Base-by-base conservation (phyloP, 2,113 vertebrate genomes). In the Sula dactylatra region DNA sequence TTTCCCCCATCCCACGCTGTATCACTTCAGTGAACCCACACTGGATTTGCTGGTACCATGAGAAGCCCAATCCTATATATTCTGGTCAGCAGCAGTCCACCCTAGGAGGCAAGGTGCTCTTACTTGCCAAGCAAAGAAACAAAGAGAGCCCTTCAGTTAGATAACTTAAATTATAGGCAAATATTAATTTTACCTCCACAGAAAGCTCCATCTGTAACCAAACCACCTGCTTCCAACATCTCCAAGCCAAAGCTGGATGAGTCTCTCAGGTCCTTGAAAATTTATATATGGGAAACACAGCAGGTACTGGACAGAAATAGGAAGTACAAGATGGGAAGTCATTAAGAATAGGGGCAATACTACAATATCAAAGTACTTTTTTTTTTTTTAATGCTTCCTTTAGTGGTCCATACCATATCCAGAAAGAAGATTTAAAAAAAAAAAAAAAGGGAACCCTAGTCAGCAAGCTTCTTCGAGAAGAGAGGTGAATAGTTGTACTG, bases 11-110 rank as follows among this genome's bases (percentile, higher is more conserved):
- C 27, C 44, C 45, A 19, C 2, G 1, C 27, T 18, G 10, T 9
- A 4, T 42, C 47, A 4, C 84, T 44, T 27, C 10, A 13, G 9
- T 24, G 26, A 62, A 50, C 17, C 27, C 47, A 34, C 16, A 13
- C 10, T 12, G 22, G 18, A 55, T 27, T 12, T 11, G 0, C 29
- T 8, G 16, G 32, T 38, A 34, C 26, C 38, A 5, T 0, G 1
- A 45, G 27, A 45, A 55, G 17, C 16, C 26, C 17, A 4, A 2
- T 21, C 24, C 4, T 20, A 1, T 5, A 3, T 0, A 0, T 67
- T 62, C 36, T 34, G 6, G 22, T 20, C 64, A 86, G n/a, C 67
- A 56, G n/a, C 38, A 38, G 21, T 26, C 21, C 44, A 38, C 11
- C 3, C 17, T 9, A 25, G 27, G 14, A 17, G n/a, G 47, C 26